These are phyloP conservation scores for Drosophila pruinosa DNA, from an alignment of 1,140 invertebrate species.

Conservation along the genomic window DNA sequence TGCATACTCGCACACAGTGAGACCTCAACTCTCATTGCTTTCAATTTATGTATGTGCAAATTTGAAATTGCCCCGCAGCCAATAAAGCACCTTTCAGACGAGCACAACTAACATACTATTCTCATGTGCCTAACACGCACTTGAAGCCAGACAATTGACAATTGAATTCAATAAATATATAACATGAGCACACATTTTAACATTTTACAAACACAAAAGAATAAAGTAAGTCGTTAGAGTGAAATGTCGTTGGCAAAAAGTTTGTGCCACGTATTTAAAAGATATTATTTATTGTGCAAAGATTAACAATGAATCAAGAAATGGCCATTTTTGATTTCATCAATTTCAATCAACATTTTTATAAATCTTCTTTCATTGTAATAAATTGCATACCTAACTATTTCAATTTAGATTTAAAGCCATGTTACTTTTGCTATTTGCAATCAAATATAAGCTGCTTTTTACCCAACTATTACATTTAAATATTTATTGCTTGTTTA, in stretches of 20 bases:
- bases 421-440: background rate
- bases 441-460: background rate
- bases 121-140: background rate
- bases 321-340: too few species aligned
- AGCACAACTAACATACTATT: background rate
- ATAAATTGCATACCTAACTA: background rate
- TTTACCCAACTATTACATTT: background rate
- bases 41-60: conserved; percentile 12
- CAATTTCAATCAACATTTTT: too few species aligned
- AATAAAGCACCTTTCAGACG: conserved; percentile 14
- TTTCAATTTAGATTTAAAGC: background rate
- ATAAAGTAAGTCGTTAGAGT: too few species aligned
- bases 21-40: conserved; percentile 1
- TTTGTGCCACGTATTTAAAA: too few species aligned
- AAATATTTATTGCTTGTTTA: background rate
- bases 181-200: background rate
- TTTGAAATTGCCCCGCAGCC: conserved; percentile 12
- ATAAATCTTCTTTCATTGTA: background rate
- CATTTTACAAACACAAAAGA: too few species aligned
- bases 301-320: too few species aligned
- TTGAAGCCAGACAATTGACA: background rate
- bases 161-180: background rate
- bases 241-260: too few species aligned
- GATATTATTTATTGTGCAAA: too few species aligned
- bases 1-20: conserved; percentile 2